Evolutionary conservation across 2,113 vertebrate genomes (phyloP), one percentile per base, ranked within the genome.

Genomic region (Nicator chloris): DNA sequence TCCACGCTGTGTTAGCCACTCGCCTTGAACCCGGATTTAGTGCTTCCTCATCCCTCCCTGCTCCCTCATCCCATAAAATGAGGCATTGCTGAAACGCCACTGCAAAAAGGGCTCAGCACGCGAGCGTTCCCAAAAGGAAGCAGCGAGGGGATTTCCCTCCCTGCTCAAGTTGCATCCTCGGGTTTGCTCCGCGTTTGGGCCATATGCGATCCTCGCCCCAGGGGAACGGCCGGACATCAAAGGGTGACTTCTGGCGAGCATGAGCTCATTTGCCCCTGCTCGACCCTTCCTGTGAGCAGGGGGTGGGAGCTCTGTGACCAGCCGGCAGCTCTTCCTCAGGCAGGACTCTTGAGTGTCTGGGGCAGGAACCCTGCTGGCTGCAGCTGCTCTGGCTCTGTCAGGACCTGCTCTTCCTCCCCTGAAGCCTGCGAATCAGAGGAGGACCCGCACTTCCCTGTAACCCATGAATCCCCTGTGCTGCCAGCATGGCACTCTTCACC

Each of bases 151-250:
- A 87, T 95, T 90, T 72, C 79, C 13, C 30, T 83, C 73, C 82
- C 86, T 78, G 59, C 91, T 96, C 94, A 61, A 65, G 72, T 96
- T 96, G 95, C 96, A 84, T 69, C 85, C 73, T 15, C 11, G 79
- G 81, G 70, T 84, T 96, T 82, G 82, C 63, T 93, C 49, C 0
- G 19, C 0, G 9, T 92, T 95, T 20, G 80, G 93, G 68, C 95
- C 92, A 95, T 94, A 94, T 97, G 95, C 64, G 94, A 83, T 42
- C 93, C 0, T 0, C 31, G 11, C 61, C 95, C 91, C 73, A 57
- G 86, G 95, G 95, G 87, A 89, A 42, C 0, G 1, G 51, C 54
- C 0, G 37, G 69, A 94, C 93, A 91, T 92, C 91, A 95, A 94
- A 96, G 91, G 50, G 83, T 40, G 71, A 7, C 42, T 93, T 86